Percentiles rank a stretch among this genome's conserved stretches.
Evolutionary conservation across 2,113 vertebrate species (phyloP).

Genomic region (Oreocharis arfaki): DNA sequence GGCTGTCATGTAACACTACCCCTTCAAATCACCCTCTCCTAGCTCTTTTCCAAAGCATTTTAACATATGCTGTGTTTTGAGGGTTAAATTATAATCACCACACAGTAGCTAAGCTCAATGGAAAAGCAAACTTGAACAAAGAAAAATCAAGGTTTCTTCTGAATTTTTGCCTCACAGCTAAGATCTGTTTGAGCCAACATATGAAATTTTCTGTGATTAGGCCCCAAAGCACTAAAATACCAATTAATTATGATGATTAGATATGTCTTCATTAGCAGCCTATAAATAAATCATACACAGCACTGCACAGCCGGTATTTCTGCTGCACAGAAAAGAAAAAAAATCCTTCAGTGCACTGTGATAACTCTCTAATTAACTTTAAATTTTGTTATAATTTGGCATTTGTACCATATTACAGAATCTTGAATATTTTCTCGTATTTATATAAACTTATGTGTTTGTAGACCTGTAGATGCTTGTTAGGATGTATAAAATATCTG

Average conservation of each 20-base stretch:
- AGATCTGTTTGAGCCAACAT: conserved; percentile 43
- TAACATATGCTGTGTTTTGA: not conserved
- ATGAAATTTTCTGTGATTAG: conserved; percentile 68
- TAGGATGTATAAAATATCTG: not conserved
- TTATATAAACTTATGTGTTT: not conserved
- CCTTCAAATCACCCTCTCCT: not conserved
- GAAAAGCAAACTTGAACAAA: conserved; percentile 26
- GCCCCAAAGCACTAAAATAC: conserved; percentile 71
- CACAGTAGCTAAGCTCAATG: not conserved
- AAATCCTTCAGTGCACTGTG: conserved; percentile 22
- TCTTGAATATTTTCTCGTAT: not conserved
- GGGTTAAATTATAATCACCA: conserved; percentile 1
- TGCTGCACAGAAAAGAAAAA: conserved; percentile 33
- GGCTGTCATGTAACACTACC: not conserved
- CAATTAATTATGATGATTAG: conserved; percentile 80
- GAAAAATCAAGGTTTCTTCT: not conserved
- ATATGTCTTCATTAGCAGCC: conserved; percentile 76
- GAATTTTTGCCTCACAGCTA: conserved; percentile 44
- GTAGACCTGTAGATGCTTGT: not conserved
- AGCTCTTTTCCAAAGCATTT: not conserved
- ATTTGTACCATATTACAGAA: conserved; percentile 25
- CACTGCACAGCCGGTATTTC: conserved; percentile 51
- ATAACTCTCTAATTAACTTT: conserved; percentile 68
- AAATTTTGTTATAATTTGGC: conserved; percentile 42
- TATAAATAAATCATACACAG: conserved; percentile 78